phyloP scores from a whole-genome alignment of 2,797 vertebrate genomes.

The Poeciliopsis presidionis region DNA sequence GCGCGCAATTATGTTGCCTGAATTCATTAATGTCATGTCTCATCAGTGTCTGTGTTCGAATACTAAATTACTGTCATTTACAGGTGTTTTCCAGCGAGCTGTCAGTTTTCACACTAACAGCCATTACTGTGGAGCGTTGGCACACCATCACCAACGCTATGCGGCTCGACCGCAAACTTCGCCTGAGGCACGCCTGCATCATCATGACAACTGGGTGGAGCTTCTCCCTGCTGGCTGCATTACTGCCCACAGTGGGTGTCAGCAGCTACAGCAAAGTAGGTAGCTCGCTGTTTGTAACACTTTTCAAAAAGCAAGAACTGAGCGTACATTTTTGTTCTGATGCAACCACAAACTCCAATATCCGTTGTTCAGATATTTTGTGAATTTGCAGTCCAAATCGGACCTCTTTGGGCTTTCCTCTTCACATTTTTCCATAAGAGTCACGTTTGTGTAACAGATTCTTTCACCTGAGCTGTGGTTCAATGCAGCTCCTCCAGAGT shows the following conservation, averaged over 20 bases:
- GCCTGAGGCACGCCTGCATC: constrained; percentile 85
- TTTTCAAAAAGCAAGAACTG: background rate
- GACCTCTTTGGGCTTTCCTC: background rate
- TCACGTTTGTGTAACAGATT: background rate
- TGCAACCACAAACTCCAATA: background rate
- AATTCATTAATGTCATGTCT: background rate
- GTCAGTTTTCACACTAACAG: constrained; percentile 92
- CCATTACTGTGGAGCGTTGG: constrained; percentile 95
- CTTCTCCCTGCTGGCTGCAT: constrained; percentile 84
- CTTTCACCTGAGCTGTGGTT: background rate
- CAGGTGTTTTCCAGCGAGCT: constrained; percentile 94
- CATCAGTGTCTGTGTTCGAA: background rate
- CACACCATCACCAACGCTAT: constrained; percentile 96
- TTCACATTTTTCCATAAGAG: background rate
- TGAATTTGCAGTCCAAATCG: background rate
- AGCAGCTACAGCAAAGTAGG: constrained; percentile 94
- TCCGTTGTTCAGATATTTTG: background rate
- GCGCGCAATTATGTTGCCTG: background rate
- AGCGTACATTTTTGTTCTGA: background rate
- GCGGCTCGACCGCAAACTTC: constrained; percentile 88
- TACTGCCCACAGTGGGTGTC: constrained; percentile 89
- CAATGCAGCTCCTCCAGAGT: background rate
- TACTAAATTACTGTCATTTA: background rate
- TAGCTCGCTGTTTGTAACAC: background rate
- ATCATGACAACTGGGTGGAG: constrained; percentile 90